Evolutionary conservation across 2,113 vertebrate species (phyloP).

Genomic region (Spizaetus ornatus): DNA sequence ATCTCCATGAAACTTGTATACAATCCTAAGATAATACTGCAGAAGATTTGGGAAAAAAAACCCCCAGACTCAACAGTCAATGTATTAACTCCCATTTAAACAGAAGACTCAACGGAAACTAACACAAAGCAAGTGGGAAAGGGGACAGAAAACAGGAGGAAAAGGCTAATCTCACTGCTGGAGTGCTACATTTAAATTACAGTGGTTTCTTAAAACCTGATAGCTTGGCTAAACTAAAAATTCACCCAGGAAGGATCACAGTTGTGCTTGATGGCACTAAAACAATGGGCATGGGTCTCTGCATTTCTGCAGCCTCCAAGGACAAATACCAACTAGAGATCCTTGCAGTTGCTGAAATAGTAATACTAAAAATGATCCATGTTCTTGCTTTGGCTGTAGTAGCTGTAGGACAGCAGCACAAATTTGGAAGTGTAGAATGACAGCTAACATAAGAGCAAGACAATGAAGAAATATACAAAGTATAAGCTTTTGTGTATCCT

Average conservation of each 20-base stretch:
- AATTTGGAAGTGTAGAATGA: too few relatives aligned
- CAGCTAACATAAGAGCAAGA: too few relatives aligned
- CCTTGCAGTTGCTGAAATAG: background rate
- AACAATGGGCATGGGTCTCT: accelerated
- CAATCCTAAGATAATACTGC: background rate
- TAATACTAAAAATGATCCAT: background rate
- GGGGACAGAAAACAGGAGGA: background rate
- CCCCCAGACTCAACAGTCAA: background rate
- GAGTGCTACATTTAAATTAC: background rate
- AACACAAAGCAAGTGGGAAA: background rate
- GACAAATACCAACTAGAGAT: background rate
- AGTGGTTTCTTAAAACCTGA: background rate
- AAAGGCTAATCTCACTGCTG: background rate
- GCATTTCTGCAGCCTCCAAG: background rate
- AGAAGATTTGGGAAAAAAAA: background rate
- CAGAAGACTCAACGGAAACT: background rate
- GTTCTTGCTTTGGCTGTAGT: background rate
- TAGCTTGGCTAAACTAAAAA: background rate
- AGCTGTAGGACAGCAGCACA: background rate
- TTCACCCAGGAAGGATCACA: background rate
- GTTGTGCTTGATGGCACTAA: accelerated
- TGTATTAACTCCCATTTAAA: background rate
- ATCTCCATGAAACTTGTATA: background rate
- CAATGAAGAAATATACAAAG: too few relatives aligned
- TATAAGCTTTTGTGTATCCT: too few relatives aligned